These are phyloP conservation scores for Hapalemur alaotrensis DNA, from an alignment of 2,797 vertebrate species.

Conservation along the genomic window DNA sequence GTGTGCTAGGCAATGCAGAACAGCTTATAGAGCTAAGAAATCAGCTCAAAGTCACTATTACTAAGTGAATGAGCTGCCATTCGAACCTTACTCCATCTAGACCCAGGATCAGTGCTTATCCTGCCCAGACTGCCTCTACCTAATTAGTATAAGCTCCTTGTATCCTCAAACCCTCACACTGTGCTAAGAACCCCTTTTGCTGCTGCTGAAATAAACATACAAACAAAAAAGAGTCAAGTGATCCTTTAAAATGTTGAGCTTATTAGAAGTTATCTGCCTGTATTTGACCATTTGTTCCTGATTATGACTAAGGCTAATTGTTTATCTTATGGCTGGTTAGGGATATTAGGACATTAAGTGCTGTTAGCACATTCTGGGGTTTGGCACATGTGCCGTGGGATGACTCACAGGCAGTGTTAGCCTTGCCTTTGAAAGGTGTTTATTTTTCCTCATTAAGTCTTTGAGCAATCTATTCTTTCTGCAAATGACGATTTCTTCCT, in stretches of 20 bases:
- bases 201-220: background rate
- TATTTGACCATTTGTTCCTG: conserved; percentile 38
- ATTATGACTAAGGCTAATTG: conserved; percentile 24
- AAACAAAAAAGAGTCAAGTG: background rate
- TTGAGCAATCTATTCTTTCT: background rate
- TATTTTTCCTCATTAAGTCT: conserved; percentile 41
- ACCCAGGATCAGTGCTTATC: background rate
- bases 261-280: background rate
- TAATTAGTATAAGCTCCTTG: background rate
- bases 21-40: background rate
- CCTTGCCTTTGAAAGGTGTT: conserved; percentile 46
- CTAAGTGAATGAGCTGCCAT: background rate
- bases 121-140: too few species aligned
- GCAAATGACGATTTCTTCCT: background rate
- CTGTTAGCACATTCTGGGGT: background rate
- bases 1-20: background rate
- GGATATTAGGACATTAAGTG: background rate
- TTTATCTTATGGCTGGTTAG: background rate
- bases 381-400: background rate
- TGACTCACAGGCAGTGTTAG: conserved; percentile 29
- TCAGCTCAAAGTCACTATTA: background rate
- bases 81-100: background rate
- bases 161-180: background rate
- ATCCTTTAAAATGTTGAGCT: background rate
- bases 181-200: background rate